Percentiles rank a stretch among this genome's conserved stretches.
Conservation (phyloP, 2,113 vertebrate species). For the Erpornis zantholeuca region DNA sequence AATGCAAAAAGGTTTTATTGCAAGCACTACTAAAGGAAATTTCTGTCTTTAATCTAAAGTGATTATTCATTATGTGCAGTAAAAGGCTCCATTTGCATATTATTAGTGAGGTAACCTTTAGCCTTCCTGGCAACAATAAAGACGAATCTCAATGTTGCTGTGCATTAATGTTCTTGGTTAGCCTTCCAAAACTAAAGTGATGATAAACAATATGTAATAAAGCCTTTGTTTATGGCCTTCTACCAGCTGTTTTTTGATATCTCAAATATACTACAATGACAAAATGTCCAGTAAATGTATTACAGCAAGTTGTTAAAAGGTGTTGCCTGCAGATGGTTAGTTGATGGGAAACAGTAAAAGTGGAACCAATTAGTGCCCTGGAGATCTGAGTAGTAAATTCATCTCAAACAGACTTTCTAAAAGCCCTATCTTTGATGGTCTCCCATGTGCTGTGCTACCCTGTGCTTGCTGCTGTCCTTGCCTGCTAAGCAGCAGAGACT, state of each 20-base stretch:
- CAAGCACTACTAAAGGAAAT: slow-evolving; percentile 69
- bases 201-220: slow-evolving; percentile 72
- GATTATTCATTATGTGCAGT: slow-evolving; percentile 76
- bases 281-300: slow-evolving; percentile 77
- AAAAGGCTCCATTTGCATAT: slow-evolving; percentile 74
- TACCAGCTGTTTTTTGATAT: slow-evolving; percentile 75
- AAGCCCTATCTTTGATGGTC: slow-evolving; percentile 13
- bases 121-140: slow-evolving; percentile 64
- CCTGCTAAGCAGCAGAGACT: not conserved
- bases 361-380: slow-evolving; percentile 53
- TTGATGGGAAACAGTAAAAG: slow-evolving; percentile 74
- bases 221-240: slow-evolving; percentile 68
- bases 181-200: slow-evolving; percentile 62
- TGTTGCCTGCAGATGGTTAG: slow-evolving; percentile 71
- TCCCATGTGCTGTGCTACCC: not conserved
- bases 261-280: slow-evolving; percentile 71
- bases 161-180: slow-evolving; percentile 40
- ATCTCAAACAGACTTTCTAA: slow-evolving; percentile 54
- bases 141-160: slow-evolving; percentile 41
- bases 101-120: slow-evolving; percentile 76
- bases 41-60: slow-evolving; percentile 73
- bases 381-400: slow-evolving; percentile 63
- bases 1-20: slow-evolving; percentile 72
- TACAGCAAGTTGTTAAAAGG: slow-evolving; percentile 72
- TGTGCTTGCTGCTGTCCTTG: not conserved